These are phyloP conservation scores for Drosophila navojoa DNA, from an alignment of 1,140 invertebrate genomes.

Conservation along the genomic window DNA sequence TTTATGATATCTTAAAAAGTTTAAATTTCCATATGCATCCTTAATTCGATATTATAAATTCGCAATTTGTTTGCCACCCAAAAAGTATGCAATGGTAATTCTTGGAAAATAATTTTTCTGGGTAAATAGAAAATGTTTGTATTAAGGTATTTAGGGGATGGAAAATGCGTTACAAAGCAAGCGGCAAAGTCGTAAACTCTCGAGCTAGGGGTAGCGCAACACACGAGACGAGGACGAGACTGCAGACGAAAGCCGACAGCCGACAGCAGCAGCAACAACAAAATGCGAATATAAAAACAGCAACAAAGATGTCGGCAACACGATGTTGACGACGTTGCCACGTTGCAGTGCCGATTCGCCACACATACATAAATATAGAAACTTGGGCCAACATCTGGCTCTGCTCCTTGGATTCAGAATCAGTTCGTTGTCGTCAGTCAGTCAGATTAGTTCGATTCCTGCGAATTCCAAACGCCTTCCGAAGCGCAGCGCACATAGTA, in stretches of 20 bases:
- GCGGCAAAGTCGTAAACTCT: conserved; percentile 3
- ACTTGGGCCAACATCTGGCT: conserved; percentile 69
- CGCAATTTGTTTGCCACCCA: neutral
- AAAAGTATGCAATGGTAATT: conserved; percentile 38
- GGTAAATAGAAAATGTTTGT: neutral
- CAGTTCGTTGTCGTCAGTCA: conserved; percentile 80
- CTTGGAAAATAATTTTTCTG: neutral
- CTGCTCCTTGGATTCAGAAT: conserved; percentile 65
- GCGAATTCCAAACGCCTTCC: conserved; percentile 52
- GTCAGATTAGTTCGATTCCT: conserved; percentile 70
- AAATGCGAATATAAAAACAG: conserved; percentile 25
- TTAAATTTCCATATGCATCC: too few relatives aligned
- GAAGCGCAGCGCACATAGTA: conserved; percentile 49
- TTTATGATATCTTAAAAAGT: too few relatives aligned
- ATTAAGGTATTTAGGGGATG: conserved; percentile 18
- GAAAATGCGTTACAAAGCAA: neutral
- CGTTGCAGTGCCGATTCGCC: conserved; percentile 71
- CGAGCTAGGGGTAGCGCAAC: conserved; percentile 7
- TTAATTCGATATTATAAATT: neutral
- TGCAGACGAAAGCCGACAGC: conserved; percentile 11
- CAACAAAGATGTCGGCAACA: conserved; percentile 40
- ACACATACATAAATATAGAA: conserved; percentile 33
- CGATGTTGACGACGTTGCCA: conserved; percentile 52
- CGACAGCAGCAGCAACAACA: conserved; percentile 3
- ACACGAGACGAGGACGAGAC: conserved; percentile 30